Evolutionary conservation across 2,888 invertebrate genomes (phyloP).

Genomic region (Agrochola lota): DNA sequence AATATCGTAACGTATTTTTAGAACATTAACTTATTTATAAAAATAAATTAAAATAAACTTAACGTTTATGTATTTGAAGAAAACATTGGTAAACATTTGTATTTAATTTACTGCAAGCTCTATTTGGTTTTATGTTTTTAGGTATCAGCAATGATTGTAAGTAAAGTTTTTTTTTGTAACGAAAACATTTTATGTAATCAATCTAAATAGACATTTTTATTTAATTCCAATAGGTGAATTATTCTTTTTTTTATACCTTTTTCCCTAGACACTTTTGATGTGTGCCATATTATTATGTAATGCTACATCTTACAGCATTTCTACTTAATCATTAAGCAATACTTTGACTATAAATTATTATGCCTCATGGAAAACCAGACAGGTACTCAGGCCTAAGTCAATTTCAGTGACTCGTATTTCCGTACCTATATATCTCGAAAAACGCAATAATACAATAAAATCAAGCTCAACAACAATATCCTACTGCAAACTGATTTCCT

Average conservation of each 20-base stretch:
- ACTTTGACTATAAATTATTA: neutral
- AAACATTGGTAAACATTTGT: no score
- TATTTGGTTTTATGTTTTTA: neutral
- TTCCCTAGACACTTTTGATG: no score
- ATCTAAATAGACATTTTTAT: no score
- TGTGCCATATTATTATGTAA: no score
- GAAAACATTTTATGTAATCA: no score
- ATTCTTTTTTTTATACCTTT: no score
- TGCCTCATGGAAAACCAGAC: neutral
- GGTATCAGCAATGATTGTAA: neutral
- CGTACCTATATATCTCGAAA: neutral
- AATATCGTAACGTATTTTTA: no score
- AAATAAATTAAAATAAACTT: no score
- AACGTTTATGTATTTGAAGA: no score
- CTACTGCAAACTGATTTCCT: slow-evolving; percentile 19
- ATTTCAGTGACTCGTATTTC: neutral
- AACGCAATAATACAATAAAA: slow-evolving; percentile 9
- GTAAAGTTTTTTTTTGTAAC: no score
- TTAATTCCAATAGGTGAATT: no score
- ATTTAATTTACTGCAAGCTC: neutral
- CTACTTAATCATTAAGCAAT: neutral
- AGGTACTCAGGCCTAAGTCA: neutral
- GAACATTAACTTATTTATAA: no score
- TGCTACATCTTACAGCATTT: neutral
- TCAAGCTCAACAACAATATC: slow-evolving; percentile 25